phyloP scores from a whole-genome alignment of 2,113 vertebrate species.

The Odobenus rosmarus region DNA sequence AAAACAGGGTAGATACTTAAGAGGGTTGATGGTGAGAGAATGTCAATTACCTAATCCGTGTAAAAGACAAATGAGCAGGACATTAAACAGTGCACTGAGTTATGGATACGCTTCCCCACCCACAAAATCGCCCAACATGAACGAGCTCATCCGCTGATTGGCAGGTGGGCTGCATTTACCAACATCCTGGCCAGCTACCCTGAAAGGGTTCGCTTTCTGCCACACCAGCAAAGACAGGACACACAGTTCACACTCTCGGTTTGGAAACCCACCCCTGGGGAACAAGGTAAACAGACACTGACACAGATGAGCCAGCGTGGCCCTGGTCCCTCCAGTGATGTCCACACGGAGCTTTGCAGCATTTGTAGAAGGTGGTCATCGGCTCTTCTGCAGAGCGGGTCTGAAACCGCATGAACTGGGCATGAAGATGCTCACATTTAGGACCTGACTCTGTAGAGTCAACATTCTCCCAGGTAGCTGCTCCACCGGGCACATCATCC shows the following conservation, averaged over 20 bases:
- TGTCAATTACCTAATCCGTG: neutral
- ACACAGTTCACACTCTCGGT: neutral
- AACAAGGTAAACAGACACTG: neutral
- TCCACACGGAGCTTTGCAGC: constrained; percentile 93
- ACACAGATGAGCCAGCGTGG: neutral
- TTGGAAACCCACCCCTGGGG: neutral
- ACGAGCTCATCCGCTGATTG: neutral
- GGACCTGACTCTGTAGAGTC: constrained; percentile 95
- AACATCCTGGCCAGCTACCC: neutral
- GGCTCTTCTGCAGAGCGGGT: constrained; percentile 97
- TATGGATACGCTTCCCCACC: neutral
- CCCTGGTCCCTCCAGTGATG: constrained; percentile 93
- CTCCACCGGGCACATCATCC: constrained; percentile 95
- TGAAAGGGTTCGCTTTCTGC: neutral
- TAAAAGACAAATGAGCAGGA: neutral
- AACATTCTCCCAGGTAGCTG: constrained; percentile 97
- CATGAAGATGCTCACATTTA: constrained; percentile 94
- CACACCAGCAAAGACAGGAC: neutral
- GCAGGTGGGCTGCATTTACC: neutral
- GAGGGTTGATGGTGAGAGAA: neutral
- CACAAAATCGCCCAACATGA: neutral
- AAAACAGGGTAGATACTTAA: neutral
- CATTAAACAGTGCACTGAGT: no score
- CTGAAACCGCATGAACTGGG: constrained; percentile 98
- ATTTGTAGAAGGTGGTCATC: constrained; percentile 99